phyloP scores from a whole-genome alignment of 2,797 vertebrate genomes.

The Hippopotamyrus pictus region DNA sequence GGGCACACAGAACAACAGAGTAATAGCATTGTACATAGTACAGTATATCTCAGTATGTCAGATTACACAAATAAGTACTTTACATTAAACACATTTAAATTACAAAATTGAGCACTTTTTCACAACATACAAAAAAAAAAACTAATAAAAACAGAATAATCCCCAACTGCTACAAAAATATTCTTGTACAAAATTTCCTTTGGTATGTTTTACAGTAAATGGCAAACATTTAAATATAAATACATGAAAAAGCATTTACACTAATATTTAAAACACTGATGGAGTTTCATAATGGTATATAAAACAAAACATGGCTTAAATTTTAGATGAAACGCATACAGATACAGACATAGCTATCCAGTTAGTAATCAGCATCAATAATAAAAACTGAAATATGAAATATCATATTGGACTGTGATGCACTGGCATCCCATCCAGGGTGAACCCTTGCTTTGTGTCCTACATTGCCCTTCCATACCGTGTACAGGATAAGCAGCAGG shows the following conservation, averaged over 20 bases:
- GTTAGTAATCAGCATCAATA: not conserved
- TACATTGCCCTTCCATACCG: not conserved
- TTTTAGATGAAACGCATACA: not conserved
- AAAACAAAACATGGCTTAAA: not conserved
- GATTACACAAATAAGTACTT: conserved; percentile 42
- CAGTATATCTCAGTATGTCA: conserved; percentile 23
- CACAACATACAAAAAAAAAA: conserved; percentile 16
- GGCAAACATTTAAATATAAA: conserved; percentile 6
- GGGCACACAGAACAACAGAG: conserved; percentile 22
- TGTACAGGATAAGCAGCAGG: not conserved
- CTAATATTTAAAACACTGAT: not conserved
- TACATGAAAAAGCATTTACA: not conserved
- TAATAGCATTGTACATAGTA: not conserved
- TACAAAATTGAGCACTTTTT: not conserved
- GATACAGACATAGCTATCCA: not conserved
- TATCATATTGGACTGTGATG: not conserved
- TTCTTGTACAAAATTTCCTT: conserved; percentile 27
- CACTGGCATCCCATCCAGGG: not conserved
- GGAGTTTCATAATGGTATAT: not conserved
- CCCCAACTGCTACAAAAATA: conserved; percentile 38
- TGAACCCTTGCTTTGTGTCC: not conserved
- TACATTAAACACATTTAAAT: conserved; percentile 5
- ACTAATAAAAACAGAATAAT: not conserved
- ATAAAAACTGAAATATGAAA: not conserved
- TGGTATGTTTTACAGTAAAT: conserved; percentile 6